A percentile compares a stretch with the other conserved stretches of the same genome.
phyloP scores from a whole-genome alignment of 2,888 invertebrate genomes.

The Malthinus seriepunctatus region DNA sequence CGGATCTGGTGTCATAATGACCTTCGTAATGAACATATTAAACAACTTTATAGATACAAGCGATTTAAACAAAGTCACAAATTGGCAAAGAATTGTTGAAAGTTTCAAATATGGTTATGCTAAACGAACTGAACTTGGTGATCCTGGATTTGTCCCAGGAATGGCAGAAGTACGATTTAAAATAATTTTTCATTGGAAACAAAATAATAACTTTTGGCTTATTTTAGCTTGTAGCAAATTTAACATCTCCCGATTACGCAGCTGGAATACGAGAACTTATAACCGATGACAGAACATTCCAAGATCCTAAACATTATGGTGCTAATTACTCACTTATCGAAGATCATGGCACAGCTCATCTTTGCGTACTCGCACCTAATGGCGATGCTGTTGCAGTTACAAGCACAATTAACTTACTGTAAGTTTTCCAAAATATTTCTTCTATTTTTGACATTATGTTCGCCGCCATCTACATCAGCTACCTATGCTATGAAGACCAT shows the following conservation, averaged over 20 bases:
- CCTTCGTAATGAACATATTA: slow-evolving; percentile 81
- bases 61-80: slow-evolving; percentile 47
- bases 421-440: too few species aligned
- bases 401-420: slow-evolving; percentile 89
- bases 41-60: slow-evolving; percentile 55
- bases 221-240: slow-evolving; percentile 66
- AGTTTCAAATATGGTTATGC: slow-evolving; percentile 92
- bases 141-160: too few species aligned
- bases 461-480: too few species aligned
- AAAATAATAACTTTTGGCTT: slow-evolving; percentile 16
- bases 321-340: slow-evolving; percentile 64
- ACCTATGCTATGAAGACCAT: too few species aligned
- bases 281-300: slow-evolving; percentile 63
- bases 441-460: too few species aligned
- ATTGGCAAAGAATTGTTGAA: slow-evolving; percentile 85
- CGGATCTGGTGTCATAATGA: slow-evolving; percentile 80
- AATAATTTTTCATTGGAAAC: too few species aligned
- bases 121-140: slow-evolving; percentile 77
- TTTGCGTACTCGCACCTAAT: slow-evolving; percentile 80
- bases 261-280: slow-evolving; percentile 55
- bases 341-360: slow-evolving; percentile 89
- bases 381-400: slow-evolving; percentile 92
- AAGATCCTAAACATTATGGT: slow-evolving; percentile 73
- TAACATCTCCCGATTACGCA: slow-evolving; percentile 69
- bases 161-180: too few species aligned